Conservation (phyloP, 2,888 invertebrate species). For the Rotaria sp. region DNA sequence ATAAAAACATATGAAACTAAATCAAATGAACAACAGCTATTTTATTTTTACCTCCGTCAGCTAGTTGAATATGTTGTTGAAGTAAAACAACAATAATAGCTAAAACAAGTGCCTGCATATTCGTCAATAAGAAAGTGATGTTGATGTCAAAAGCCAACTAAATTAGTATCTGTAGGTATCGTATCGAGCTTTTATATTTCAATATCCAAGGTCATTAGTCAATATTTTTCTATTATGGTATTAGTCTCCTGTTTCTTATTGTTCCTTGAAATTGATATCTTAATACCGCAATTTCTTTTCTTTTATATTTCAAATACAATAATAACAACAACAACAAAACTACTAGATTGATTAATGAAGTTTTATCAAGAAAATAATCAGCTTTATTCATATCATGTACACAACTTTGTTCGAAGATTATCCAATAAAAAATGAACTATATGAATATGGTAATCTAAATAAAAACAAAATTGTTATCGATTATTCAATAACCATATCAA, state of each 20-base stretch:
- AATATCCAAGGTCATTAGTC: background rate
- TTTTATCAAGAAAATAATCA: too few relatives aligned
- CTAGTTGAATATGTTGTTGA: background rate
- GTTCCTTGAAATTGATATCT: background rate
- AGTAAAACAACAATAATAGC: background rate
- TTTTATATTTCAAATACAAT: background rate
- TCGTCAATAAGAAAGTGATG: background rate
- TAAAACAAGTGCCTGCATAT: background rate
- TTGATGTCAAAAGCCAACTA: background rate
- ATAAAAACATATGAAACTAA: background rate
- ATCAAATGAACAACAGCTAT: background rate
- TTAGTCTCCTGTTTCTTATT: background rate
- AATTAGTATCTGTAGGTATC: background rate
- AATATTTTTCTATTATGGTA: background rate
- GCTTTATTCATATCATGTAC: too few relatives aligned
- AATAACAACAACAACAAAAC: background rate
- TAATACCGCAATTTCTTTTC: background rate
- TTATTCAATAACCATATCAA: too few relatives aligned
- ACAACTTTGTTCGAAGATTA: too few relatives aligned
- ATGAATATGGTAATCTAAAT: too few relatives aligned
- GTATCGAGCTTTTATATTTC: background rate
- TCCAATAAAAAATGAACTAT: too few relatives aligned
- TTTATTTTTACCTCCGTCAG: background rate
- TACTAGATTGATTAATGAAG: too few relatives aligned
- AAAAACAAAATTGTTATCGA: too few relatives aligned